Percentiles rank a stretch among this genome's conserved stretches.
phyloP scores from a whole-genome alignment of 2,113 vertebrate species.

The Campylomormyrus tamandua region DNA sequence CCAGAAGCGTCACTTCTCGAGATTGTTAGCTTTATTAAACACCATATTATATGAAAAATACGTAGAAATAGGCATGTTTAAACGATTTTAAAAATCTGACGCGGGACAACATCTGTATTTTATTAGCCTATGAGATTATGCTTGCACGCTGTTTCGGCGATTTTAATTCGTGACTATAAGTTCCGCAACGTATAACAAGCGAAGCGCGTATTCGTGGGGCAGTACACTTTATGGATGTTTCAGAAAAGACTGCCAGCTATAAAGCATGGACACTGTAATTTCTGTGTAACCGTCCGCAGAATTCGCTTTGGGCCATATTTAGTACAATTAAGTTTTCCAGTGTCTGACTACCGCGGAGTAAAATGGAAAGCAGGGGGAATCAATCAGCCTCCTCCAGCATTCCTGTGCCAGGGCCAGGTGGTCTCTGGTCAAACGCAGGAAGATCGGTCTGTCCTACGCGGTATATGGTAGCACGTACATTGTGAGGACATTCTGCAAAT shows the following conservation, averaged over 20 bases:
- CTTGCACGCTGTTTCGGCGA: background rate
- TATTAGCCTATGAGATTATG: background rate
- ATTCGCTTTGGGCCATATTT: slow-evolving; percentile 22
- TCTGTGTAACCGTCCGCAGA: background rate
- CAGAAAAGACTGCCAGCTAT: background rate
- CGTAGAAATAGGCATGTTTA: too few relatives aligned
- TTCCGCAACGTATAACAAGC: background rate
- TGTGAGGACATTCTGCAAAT: background rate
- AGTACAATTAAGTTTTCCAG: background rate
- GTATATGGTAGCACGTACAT: background rate
- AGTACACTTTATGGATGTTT: background rate
- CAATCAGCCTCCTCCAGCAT: slow-evolving; percentile 30
- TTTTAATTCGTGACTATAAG: background rate
- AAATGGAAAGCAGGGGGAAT: slow-evolving; percentile 34
- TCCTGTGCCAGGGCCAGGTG: background rate
- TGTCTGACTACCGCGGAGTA: slow-evolving; percentile 13
- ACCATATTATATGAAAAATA: background rate
- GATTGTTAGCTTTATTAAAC: background rate
- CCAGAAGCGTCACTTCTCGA: background rate
- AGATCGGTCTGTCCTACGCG: background rate
- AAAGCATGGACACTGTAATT: background rate
- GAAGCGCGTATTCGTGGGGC: background rate
- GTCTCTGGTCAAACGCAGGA: background rate
- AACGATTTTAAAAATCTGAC: background rate
- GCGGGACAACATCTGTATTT: background rate